A percentile compares a stretch with the other conserved stretches of the same genome.
phyloP scores from a whole-genome alignment of 2,113 vertebrate species.

The Bubo bubo region DNA sequence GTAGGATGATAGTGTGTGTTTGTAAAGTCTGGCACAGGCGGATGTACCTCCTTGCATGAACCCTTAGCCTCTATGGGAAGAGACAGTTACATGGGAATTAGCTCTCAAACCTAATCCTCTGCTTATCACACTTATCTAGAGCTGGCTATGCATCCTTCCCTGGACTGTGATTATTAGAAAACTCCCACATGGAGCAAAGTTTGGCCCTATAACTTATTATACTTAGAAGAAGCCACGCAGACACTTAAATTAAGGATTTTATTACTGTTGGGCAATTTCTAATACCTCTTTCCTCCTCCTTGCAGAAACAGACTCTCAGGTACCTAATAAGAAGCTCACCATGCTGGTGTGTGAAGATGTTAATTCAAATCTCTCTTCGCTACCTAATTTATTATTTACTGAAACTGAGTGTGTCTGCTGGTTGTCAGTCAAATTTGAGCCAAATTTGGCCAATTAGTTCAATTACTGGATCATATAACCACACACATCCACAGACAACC shows the following conservation, averaged over 20 bases:
- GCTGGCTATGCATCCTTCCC: background rate
- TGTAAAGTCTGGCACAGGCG: slow-evolving; percentile 19
- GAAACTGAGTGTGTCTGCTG: background rate
- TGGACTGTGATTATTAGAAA: background rate
- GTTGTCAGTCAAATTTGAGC: background rate
- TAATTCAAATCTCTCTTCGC: background rate
- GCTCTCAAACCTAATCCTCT: background rate
- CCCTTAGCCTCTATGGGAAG: slow-evolving; percentile 4
- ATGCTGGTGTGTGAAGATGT: background rate
- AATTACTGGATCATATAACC: background rate
- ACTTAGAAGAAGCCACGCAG: background rate
- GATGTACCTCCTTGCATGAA: background rate
- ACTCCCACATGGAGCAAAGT: background rate
- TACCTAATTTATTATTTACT: background rate
- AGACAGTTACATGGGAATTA: background rate
- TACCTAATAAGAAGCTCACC: background rate
- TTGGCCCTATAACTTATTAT: background rate
- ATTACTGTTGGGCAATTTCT: background rate
- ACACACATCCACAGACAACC: fast-evolving
- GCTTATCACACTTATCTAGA: background rate
- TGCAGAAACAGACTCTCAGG: background rate
- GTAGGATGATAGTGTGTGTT: background rate
- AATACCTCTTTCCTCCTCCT: background rate
- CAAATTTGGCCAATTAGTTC: background rate
- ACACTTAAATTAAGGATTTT: background rate